Conservation (phyloP, 2,797 vertebrate species). For the Onychomys torridus region DNA sequence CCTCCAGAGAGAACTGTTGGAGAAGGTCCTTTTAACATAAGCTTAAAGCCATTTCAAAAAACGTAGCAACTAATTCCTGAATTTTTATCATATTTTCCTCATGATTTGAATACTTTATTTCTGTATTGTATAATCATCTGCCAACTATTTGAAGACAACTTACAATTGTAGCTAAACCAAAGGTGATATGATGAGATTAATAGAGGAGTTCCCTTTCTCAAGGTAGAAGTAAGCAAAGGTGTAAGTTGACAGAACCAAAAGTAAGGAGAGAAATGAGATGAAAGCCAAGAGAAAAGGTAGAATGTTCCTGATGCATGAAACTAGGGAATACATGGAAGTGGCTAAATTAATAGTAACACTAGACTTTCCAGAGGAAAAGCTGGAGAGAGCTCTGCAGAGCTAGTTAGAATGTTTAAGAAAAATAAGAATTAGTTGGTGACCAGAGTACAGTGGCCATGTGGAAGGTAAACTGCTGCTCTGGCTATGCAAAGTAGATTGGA, state of each 20-base stretch:
- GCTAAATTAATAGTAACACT: neutral
- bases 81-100: neutral
- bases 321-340: neutral
- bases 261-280: neutral
- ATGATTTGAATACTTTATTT: neutral
- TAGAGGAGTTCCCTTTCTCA: neutral
- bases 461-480: neutral
- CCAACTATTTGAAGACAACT: neutral
- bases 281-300: neutral
- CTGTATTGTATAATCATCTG: neutral
- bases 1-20: neutral
- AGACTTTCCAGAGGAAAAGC: neutral
- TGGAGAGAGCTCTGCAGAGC: neutral
- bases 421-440: neutral
- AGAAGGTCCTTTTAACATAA: constrained; percentile 39
- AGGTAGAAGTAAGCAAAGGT: neutral
- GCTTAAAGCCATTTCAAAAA: neutral
- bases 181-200: constrained; percentile 21
- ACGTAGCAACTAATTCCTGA: neutral
- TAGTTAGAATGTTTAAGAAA: neutral
- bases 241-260: neutral
- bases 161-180: constrained; percentile 13
- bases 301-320: neutral
- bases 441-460: neutral
- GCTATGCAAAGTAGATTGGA: neutral